A percentile compares a stretch with the other conserved stretches of the same genome.
Evolutionary conservation across 2,113 vertebrate genomes (phyloP).

Genomic region (Dicaeum eximium): DNA sequence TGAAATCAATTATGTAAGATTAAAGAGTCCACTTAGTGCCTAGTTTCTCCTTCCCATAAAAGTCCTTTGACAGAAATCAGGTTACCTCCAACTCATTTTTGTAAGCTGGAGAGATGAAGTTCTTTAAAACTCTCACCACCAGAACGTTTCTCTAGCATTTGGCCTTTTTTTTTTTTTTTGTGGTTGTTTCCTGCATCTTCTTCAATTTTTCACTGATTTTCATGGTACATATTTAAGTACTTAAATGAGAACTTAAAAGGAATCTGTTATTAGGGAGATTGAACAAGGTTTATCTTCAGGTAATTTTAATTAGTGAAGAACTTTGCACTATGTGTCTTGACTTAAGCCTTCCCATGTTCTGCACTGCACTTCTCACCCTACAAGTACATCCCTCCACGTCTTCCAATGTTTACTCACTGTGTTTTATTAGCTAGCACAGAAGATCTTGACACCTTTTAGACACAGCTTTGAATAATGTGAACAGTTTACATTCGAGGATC

Average conservation of each 20-base stretch:
- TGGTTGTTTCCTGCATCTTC: neutral
- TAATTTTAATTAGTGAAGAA: neutral
- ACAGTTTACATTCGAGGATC: neutral
- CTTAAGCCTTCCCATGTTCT: neutral
- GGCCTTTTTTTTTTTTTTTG: neutral
- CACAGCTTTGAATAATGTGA: neutral
- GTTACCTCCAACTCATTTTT: neutral
- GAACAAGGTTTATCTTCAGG: neutral
- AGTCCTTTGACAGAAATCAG: neutral
- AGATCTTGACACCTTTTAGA: neutral
- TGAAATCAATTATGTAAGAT: neutral
- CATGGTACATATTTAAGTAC: neutral
- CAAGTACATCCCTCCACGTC: neutral
- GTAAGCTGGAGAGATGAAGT: neutral
- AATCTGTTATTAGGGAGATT: neutral
- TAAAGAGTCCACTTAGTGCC: neutral
- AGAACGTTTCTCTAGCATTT: neutral
- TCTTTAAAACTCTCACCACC: neutral
- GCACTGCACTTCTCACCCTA: neutral
- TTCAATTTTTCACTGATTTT: neutral
- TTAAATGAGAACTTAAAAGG: neutral
- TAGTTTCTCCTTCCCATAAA: neutral
- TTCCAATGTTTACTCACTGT: neutral
- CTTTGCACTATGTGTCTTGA: neutral
- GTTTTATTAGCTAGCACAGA: neutral